Evolutionary conservation across 2,797 vertebrate species (phyloP).

Genomic region (Alectoris magna): DNA sequence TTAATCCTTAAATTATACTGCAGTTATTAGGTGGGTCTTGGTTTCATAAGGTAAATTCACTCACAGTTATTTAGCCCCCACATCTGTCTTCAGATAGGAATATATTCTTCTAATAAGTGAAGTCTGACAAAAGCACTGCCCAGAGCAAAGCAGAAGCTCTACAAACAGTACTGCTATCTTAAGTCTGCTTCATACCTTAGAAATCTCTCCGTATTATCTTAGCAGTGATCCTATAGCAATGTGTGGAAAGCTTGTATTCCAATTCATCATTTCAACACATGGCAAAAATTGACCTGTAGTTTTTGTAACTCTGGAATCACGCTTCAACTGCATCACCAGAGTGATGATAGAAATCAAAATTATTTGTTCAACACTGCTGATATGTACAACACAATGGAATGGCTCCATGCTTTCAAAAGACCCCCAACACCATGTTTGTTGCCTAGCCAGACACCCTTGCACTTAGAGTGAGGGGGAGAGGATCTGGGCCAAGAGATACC

Average conservation of each 20-base stretch:
- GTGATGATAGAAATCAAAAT: not conserved
- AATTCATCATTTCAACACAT: not conserved
- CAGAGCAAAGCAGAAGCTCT: not conserved
- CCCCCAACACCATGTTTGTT: accelerated
- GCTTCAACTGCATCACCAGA: not conserved
- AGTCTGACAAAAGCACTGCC: not conserved
- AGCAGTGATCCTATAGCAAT: not conserved
- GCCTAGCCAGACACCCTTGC: not conserved
- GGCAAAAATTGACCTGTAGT: not conserved
- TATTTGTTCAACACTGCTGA: not conserved
- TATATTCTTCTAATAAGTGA: not conserved
- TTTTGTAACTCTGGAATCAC: accelerated
- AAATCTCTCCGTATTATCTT: not conserved
- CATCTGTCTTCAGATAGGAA: not conserved
- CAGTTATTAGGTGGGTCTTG: not conserved
- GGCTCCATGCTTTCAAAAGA: not conserved
- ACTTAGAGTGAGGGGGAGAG: too few relatives aligned
- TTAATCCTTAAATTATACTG: not conserved
- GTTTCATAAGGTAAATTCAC: not conserved
- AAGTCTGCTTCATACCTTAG: not conserved
- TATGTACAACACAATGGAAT: accelerated
- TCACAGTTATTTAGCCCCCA: not conserved
- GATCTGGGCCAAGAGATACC: not conserved
- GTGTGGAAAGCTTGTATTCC: not conserved
- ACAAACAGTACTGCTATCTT: not conserved